A percentile compares a stretch with the other conserved stretches of the same genome.
These are phyloP conservation scores for Phyllotreta cruciferae DNA, from an alignment of 2,888 invertebrate species.

Conservation along the genomic window DNA sequence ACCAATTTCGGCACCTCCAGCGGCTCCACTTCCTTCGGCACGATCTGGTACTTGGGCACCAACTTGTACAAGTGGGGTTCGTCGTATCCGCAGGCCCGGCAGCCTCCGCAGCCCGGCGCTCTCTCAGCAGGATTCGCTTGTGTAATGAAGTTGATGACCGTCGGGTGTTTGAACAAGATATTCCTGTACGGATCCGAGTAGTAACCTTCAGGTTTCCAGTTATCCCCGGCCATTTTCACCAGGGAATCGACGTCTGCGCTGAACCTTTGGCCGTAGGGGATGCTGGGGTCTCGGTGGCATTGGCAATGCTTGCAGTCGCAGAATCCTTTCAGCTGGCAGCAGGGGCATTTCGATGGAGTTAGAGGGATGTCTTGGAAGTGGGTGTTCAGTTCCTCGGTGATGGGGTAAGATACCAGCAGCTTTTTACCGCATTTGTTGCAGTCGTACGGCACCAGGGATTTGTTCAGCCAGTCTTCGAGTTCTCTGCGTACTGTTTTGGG, in stretches of 20 bases:
- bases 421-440: slow-evolving; percentile 35
- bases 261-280: slow-evolving; percentile 39
- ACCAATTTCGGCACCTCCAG: slow-evolving; percentile 27
- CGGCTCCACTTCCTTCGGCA: slow-evolving; percentile 26
- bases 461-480: slow-evolving; percentile 36
- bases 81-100: too few species aligned
- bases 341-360: slow-evolving; percentile 14
- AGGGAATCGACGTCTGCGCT: slow-evolving; percentile 36
- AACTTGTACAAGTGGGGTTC: slow-evolving; percentile 29
- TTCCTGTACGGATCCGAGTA: slow-evolving; percentile 36
- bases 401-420: slow-evolving; percentile 43
- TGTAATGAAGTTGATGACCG: slow-evolving; percentile 26
- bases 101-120: too few species aligned
- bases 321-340: slow-evolving; percentile 22
- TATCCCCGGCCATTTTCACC: slow-evolving; percentile 9
- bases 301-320: slow-evolving; percentile 29
- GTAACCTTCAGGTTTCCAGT: slow-evolving; percentile 23
- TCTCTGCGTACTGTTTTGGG: slow-evolving; percentile 3
- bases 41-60: slow-evolving; percentile 33
- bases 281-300: slow-evolving; percentile 27
- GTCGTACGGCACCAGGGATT: slow-evolving; percentile 38
- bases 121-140: slow-evolving; percentile 11
- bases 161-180: slow-evolving; percentile 36
- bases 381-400: slow-evolving; percentile 9
- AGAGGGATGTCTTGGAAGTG: slow-evolving; percentile 12